These are phyloP conservation scores for Neoaliturus tenellus DNA, from an alignment of 2,888 invertebrate genomes.

Conservation along the genomic window DNA sequence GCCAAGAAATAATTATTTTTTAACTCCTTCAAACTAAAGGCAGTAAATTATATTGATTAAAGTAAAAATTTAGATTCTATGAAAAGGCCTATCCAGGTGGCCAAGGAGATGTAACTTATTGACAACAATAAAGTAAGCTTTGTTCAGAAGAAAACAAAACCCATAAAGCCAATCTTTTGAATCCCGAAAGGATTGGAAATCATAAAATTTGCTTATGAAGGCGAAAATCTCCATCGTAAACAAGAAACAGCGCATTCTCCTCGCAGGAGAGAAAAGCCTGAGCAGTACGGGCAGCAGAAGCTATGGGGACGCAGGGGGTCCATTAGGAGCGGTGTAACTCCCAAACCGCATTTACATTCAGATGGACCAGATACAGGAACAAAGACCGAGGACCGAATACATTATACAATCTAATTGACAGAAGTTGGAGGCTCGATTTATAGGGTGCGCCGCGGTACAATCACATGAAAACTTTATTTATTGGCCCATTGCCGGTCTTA, in stretches of 20 bases:
- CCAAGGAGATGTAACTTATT: too few species aligned
- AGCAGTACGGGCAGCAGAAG: background rate
- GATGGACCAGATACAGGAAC: constrained; percentile 52
- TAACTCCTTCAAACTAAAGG: too few species aligned
- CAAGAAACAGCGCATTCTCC: background rate
- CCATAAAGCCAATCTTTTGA: background rate
- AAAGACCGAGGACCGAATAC: constrained; percentile 53
- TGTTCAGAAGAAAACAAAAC: background rate
- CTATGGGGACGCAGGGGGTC: constrained; percentile 17
- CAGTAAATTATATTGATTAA: too few species aligned
- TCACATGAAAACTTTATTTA: constrained; percentile 53
- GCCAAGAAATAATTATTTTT: too few species aligned
- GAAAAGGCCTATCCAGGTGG: too few species aligned
- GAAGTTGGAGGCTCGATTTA: constrained; percentile 57
- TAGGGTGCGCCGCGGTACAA: constrained; percentile 55
- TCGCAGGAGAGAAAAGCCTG: background rate
- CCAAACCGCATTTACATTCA: constrained; percentile 51
- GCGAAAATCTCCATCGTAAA: background rate
- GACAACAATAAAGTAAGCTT: too few species aligned
- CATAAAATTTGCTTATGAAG: constrained; percentile 6
- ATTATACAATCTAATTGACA: constrained; percentile 59
- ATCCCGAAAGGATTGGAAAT: background rate
- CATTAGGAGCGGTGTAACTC: constrained; percentile 46
- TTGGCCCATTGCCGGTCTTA: constrained; percentile 49
- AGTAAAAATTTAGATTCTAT: too few species aligned